Conservation (phyloP, 2,888 invertebrate species). For the Ophion slaviceki region DNA sequence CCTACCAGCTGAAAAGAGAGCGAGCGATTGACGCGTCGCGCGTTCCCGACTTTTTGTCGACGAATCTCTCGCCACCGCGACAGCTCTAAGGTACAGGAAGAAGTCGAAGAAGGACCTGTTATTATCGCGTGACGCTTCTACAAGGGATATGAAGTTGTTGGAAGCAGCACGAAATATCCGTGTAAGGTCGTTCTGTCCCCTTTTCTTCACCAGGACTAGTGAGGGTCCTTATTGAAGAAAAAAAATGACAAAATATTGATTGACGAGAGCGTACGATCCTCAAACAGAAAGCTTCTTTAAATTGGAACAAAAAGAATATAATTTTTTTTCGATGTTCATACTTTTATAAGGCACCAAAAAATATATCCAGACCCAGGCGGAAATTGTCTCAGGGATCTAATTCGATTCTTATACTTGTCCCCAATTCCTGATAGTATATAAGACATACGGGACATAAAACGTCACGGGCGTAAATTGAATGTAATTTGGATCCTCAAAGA, state of each 20-base stretch:
- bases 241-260: background rate
- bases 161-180: conserved; percentile 46
- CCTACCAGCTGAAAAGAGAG: conserved; percentile 20
- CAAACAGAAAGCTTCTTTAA: no score
- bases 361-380: no score
- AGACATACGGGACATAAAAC: no score
- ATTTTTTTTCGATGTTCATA: no score
- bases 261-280: background rate
- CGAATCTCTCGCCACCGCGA: conserved; percentile 25
- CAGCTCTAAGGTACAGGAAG: conserved; percentile 16
- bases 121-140: conserved; percentile 75
- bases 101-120: conserved; percentile 69
- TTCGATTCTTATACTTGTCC: no score
- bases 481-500: no score
- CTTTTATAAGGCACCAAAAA: no score
- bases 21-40: conserved; percentile 50
- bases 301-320: no score
- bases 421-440: no score
- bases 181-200: conserved; percentile 56
- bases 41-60: conserved; percentile 71
- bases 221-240: background rate
- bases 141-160: conserved; percentile 72
- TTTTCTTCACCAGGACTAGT: background rate
- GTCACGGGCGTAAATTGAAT: no score
- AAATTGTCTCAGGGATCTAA: no score